Percentiles rank a stretch among this genome's conserved stretches.
Evolutionary conservation across 2,113 vertebrate species (phyloP).

Genomic region (Cryptotis parvus): DNA sequence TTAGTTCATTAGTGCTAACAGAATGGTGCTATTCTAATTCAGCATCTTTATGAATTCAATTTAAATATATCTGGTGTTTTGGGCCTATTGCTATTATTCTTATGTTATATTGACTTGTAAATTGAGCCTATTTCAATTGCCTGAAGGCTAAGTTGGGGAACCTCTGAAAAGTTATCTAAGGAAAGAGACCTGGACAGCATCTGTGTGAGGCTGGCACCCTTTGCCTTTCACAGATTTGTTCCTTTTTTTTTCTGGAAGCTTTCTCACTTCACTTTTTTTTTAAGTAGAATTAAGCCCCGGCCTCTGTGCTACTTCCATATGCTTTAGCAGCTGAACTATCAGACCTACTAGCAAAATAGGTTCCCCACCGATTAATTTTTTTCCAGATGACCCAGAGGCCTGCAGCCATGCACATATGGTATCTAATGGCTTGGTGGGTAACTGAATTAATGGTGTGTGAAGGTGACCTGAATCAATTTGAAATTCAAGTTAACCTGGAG

Average conservation of each 20-base stretch:
- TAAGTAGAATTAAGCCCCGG: background rate
- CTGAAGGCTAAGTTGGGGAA: conserved; percentile 32
- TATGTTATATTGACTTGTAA: conserved; percentile 24
- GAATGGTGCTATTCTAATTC: conserved; percentile 14
- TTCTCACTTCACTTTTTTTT: conserved; percentile 51
- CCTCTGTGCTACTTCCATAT: conserved; percentile 45
- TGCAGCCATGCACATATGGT: conserved; percentile 42
- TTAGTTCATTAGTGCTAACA: conserved; percentile 40
- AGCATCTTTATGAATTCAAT: conserved; percentile 14
- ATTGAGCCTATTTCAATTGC: conserved; percentile 31
- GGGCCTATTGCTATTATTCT: background rate
- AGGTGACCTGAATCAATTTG: conserved; percentile 63
- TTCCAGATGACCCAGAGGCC: conserved; percentile 20
- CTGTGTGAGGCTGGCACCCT: conserved; percentile 9
- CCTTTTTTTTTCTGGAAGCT: conserved; percentile 25
- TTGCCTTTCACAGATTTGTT: conserved; percentile 41
- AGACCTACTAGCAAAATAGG: conserved; percentile 36
- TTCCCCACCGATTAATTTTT: conserved; percentile 58
- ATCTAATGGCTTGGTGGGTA: conserved; percentile 51
- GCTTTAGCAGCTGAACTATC: conserved; percentile 60
- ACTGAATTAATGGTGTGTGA: conserved; percentile 68
- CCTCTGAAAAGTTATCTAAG: conserved; percentile 43
- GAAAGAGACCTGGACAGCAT: conserved; percentile 11
- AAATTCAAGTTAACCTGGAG: conserved; percentile 59
- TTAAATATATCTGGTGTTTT: conserved; percentile 34